Evolutionary conservation across 2,888 invertebrate genomes (phyloP), one percentile per base, ranked within the genome.

Genomic region (Phyllotreta striolata): DNA sequence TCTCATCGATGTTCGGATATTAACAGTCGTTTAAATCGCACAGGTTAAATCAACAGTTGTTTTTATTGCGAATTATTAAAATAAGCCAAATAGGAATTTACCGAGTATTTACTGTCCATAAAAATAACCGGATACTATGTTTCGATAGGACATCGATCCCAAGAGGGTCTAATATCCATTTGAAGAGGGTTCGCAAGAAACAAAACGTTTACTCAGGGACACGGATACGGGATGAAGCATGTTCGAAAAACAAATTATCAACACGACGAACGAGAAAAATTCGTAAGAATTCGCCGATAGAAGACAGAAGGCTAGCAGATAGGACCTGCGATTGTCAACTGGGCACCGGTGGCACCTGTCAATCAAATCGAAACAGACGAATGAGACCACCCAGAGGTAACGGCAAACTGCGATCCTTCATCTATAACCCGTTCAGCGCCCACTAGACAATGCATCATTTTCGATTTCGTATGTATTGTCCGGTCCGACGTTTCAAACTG

Each of bases 361-460:
- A 58, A 6, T 58, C 58, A 58, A 47, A 34, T 47, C 47, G 6
- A 14, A 47, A 49, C 24, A 58, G 58, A 58, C 47, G 14, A 47
- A 24, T 38, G 37, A 35, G 58, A 58, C 58, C 58, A 58, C 58
- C 58, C 58, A 58, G 58, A 58, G 58, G 39, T 49, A 55, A 58
- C 40, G 47, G 58, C 49, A 46, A 39, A 49, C 14, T 49, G 49
- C 14, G 44, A 46, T 58, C 47, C 39, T n/a, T 40, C 55, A 41
- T 41, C 40, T 47, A 49, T 14, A 47, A 47, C 47, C 47, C 47
- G 58, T 58, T 24, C 58, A 58, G 47, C 58, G 58, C 44, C 58
- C 58, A 44, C 63, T 64, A 72, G 66, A 71, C 71, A 71, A 72
- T 72, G 68, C 70, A 70, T 72, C 69, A 72, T 72, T 72, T 72